Conservation (phyloP, 2,888 invertebrate species). For the Alcis repandata region DNA sequence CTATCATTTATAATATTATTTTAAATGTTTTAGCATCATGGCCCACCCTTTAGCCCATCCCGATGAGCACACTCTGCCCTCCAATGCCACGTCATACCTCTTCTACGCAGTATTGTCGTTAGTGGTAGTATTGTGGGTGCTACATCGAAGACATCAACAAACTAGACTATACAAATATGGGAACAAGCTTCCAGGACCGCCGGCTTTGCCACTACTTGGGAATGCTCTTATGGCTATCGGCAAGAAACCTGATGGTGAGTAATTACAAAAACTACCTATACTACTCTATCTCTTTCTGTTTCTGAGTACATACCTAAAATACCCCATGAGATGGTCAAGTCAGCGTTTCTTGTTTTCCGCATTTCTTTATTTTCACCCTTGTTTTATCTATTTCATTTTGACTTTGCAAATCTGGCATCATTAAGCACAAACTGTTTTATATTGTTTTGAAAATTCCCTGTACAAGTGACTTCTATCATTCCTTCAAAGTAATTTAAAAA, state of each 20-base stretch:
- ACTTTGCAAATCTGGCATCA: too few relatives aligned
- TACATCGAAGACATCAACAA: conserved; percentile 17
- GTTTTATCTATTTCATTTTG: too few relatives aligned
- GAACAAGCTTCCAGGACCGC: conserved; percentile 90
- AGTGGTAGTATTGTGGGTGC: conserved; percentile 9
- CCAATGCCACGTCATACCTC: background rate
- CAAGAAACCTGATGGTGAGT: conserved; percentile 58
- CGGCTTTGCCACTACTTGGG: conserved; percentile 89
- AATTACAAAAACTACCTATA: background rate
- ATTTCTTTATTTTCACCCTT: too few relatives aligned
- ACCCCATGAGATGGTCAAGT: too few relatives aligned
- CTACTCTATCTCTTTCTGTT: background rate
- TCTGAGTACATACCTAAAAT: conserved; percentile 46
- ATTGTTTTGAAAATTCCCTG: too few relatives aligned
- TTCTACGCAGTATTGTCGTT: background rate
- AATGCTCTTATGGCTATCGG: conserved; percentile 89
- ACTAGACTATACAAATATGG: conserved; percentile 10
- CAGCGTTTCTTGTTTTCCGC: too few relatives aligned
- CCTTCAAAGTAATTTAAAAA: too few relatives aligned
- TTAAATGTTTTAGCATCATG: conserved; percentile 7
- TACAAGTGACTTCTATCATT: too few relatives aligned
- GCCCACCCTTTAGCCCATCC: background rate
- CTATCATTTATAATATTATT: too few relatives aligned
- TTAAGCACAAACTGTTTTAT: too few relatives aligned
- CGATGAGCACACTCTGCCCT: background rate